Base-by-base conservation (phyloP, 2,113 vertebrate genomes). In the Chionis minor region DNA sequence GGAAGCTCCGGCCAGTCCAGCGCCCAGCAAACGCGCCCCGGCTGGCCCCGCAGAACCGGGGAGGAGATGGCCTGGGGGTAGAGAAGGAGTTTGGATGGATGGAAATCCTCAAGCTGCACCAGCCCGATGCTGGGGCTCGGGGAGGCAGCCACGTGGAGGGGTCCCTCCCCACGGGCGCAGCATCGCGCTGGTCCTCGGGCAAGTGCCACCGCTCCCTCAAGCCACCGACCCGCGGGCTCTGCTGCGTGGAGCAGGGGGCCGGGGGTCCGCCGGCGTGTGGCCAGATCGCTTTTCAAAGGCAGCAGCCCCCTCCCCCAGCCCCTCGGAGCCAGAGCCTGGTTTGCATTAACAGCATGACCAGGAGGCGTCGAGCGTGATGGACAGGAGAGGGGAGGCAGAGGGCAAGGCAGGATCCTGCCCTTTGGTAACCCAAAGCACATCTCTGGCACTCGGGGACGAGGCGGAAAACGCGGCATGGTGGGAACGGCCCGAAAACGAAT, bases 61-160 rank as follows among this genome's bases (percentile, higher is more conserved):
- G 23, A 49, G 18, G 16, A 33, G 56, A 47, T 0, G 23, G n/a
- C 26, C 38, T 4, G 16, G 7, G 23, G 7, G 17, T 5, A 38
- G 38, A 42, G 23, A 52, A 40, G 35, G 26, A 12, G 26, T 69
- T 72, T 33, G 17, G 52, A 59, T 3, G 3, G 20, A 74, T 5
- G 18, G 5, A 65, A n/a, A 47, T 10, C 44, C 33, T 47, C 0
- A 0, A 26, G 32, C 3, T 6, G 17, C 8, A 27, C 9, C 51
- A 86, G 13, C 2, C 8, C 0, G 6, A 3, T 0, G 4, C 23
- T 3, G 2, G 32, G 38, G 52, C 42, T 30, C 1, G 2, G 27
- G 61, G n/a, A 63, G 16, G 61, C 47, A 55, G 42, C 49, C 12
- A 23, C 22, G 49, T 6, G 23, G 22, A 51, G 49, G 23, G 49